A percentile compares a stretch with the other conserved stretches of the same genome.
Conservation (phyloP, 92 coral and sea anemone genomes). For the Micromussa lordhowensis region DNA sequence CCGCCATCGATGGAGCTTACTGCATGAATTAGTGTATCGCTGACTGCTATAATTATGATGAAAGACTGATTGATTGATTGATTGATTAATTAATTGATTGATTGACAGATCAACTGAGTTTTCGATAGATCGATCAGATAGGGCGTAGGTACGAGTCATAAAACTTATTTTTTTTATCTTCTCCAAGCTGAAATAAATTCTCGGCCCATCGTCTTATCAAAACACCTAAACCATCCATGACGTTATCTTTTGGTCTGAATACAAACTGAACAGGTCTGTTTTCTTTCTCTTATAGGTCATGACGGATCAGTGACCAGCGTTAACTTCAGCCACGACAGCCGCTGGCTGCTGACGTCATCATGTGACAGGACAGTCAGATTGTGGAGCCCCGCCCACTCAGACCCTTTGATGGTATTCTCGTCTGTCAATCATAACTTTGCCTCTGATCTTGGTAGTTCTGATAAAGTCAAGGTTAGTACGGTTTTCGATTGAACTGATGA, state of each 20-base stretch:
- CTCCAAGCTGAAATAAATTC: too few species aligned
- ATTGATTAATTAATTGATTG: not conserved
- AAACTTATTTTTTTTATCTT: too few species aligned
- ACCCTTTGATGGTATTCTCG: slow-evolving; percentile 74
- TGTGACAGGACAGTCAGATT: slow-evolving; percentile 86
- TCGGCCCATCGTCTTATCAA: too few species aligned
- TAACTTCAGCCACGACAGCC: slow-evolving; percentile 81
- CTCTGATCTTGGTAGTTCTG: slow-evolving; percentile 64
- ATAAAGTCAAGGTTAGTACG: slow-evolving; percentile 65
- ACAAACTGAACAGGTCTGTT: not conserved
- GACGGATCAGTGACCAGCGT: slow-evolving; percentile 91
- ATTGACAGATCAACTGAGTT: not conserved
- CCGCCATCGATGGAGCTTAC: not conserved
- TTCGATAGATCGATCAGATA: not conserved
- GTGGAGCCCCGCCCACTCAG: slow-evolving; percentile 84
- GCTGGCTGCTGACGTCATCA: slow-evolving; percentile 90
- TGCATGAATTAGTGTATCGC: too few species aligned
- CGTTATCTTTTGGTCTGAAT: not conserved
- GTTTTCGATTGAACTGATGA: not conserved
- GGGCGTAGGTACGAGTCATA: not conserved
- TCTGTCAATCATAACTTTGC: slow-evolving; percentile 81
- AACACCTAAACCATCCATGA: not conserved
- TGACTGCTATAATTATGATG: too few species aligned
- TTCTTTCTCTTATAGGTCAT: slow-evolving; percentile 68
- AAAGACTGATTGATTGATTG: not conserved